Evolutionary conservation across 1,140 invertebrate species (phyloP).

Genomic region (Drosophila eugracilis): DNA sequence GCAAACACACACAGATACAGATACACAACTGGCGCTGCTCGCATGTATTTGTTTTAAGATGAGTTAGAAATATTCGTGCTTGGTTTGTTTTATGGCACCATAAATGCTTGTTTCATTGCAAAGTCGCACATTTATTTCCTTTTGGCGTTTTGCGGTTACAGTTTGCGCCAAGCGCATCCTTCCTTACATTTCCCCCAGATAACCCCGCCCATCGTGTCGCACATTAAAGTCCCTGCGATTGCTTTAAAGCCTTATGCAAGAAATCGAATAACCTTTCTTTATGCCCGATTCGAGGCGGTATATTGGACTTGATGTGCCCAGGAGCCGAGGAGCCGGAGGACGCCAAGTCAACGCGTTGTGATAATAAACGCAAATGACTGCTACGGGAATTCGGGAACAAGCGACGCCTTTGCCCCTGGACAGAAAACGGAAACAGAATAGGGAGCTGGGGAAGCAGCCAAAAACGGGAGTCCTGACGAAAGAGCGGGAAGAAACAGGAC

Average conservation of each 20-base stretch:
- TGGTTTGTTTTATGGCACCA: conserved; percentile 80
- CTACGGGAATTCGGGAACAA: conserved; percentile 71
- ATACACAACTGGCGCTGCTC: neutral
- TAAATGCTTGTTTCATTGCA: conserved; percentile 81
- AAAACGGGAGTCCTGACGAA: conserved; percentile 13
- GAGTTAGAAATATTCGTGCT: conserved; percentile 80
- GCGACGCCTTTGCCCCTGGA: conserved; percentile 44
- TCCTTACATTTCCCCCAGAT: neutral
- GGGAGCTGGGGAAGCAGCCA: conserved; percentile 3
- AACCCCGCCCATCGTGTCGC: conserved; percentile 1
- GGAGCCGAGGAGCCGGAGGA: neutral
- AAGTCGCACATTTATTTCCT: conserved; percentile 82
- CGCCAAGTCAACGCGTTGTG: conserved; percentile 58
- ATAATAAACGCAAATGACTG: conserved; percentile 80
- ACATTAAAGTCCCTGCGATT: conserved; percentile 56
- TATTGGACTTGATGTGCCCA: conserved; percentile 53
- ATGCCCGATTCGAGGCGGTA: conserved; percentile 40
- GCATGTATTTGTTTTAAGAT: conserved; percentile 67
- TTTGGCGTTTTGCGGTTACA: conserved; percentile 77
- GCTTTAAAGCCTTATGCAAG: conserved; percentile 59
- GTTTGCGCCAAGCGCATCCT: conserved; percentile 40
- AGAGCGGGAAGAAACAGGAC: conserved; percentile 10
- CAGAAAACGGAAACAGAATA: conserved; percentile 19
- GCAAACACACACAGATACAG: conserved; percentile 2
- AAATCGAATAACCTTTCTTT: conserved; percentile 71